Percentiles rank a stretch among this genome's conserved stretches.
Evolutionary conservation across 2,888 invertebrate genomes (phyloP).

Genomic region (Lepidonotus clava): DNA sequence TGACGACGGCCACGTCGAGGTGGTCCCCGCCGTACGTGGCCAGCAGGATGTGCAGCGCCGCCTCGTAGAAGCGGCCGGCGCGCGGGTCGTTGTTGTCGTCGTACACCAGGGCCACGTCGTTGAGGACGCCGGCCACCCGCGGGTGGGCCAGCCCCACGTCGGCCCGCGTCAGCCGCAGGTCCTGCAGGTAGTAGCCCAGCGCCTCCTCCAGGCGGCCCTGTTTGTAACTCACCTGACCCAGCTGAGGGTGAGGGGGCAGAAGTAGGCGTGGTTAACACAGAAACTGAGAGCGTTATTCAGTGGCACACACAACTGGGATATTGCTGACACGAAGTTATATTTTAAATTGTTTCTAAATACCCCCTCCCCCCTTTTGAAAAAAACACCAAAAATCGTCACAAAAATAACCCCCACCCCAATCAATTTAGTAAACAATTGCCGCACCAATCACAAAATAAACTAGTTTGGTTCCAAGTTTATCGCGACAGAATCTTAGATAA

Average conservation of each 20-base stretch:
- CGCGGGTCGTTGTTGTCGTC: slow-evolving; percentile 68
- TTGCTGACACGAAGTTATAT: no score
- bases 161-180: slow-evolving; percentile 69
- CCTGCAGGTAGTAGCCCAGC: slow-evolving; percentile 70
- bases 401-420: no score
- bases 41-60: slow-evolving; percentile 67
- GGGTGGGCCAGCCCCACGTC: slow-evolving; percentile 71
- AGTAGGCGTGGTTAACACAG: no score
- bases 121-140: slow-evolving; percentile 68
- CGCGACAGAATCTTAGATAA: no score
- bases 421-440: no score
- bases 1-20: slow-evolving; percentile 69
- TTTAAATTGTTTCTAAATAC: no score
- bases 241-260: slow-evolving; percentile 62
- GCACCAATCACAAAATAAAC: no score
- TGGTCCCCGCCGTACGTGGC: slow-evolving; percentile 69
- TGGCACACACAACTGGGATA: no score
- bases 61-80: slow-evolving; percentile 69
- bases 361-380: no score
- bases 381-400: no score
- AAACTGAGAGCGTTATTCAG: no score
- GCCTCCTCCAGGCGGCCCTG: slow-evolving; percentile 71
- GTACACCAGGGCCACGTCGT: slow-evolving; percentile 71
- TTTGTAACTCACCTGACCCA: slow-evolving; percentile 70
- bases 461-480: no score